Conservation (phyloP, 2,888 invertebrate genomes). For the Calephelis perditalis region DNA sequence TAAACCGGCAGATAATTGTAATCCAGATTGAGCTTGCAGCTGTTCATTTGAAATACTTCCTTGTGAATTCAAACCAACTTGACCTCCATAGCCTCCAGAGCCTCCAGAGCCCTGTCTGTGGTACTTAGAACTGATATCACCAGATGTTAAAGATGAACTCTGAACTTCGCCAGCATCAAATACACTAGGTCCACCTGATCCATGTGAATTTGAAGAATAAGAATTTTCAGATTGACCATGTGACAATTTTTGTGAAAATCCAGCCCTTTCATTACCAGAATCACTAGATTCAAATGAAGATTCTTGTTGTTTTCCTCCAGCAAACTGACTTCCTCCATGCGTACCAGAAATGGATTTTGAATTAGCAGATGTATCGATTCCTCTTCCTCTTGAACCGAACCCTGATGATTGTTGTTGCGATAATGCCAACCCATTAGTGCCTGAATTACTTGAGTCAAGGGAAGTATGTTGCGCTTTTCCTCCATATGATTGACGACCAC, state of each 20-base stretch:
- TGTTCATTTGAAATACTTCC: slow-evolving; percentile 3
- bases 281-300: neutral
- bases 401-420: neutral
- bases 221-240: neutral
- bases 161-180: slow-evolving; percentile 11
- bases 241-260: neutral
- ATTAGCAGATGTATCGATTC: neutral
- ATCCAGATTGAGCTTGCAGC: slow-evolving; percentile 12
- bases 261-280: neutral
- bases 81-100: slow-evolving; percentile 19
- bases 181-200: neutral
- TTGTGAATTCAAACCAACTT: slow-evolving; percentile 19
- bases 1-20: neutral
- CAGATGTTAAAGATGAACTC: slow-evolving; percentile 23
- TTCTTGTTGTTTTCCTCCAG: neutral
- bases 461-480: neutral
- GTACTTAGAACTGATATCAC: slow-evolving; percentile 11
- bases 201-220: neutral
- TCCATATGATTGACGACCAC: neutral
- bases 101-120: slow-evolving; percentile 7
- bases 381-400: neutral
- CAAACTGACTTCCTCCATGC: neutral
- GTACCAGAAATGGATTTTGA: neutral
- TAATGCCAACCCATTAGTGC: neutral
- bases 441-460: neutral